Percentiles rank a stretch among this genome's conserved stretches.
Conservation (phyloP, 1,140 invertebrate genomes). For the Littorina saxatilis region DNA sequence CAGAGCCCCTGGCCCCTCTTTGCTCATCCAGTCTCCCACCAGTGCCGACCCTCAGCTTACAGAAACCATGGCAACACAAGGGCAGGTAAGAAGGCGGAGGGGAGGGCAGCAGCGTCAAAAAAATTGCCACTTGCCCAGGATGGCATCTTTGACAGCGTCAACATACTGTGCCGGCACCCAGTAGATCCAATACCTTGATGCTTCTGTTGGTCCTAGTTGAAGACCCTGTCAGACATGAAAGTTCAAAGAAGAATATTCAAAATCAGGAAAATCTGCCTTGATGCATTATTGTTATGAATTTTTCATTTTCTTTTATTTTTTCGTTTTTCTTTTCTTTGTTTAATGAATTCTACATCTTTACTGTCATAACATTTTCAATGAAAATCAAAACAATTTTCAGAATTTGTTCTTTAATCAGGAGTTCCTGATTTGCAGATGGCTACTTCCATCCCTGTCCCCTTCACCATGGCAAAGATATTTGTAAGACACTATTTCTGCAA, state of each 20-base stretch:
- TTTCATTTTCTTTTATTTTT: too few species aligned
- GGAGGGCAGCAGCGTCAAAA: slow-evolving; percentile 76
- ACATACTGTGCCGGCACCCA: slow-evolving; percentile 95
- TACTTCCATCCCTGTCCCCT: too few species aligned
- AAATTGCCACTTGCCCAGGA: slow-evolving; percentile 92
- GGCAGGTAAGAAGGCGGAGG: neutral
- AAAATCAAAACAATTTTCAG: neutral
- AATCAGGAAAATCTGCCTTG: slow-evolving; percentile 31
- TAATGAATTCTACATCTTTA: too few species aligned
- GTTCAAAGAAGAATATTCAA: slow-evolving; percentile 25
- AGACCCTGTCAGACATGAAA: slow-evolving; percentile 64
- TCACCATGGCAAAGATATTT: too few species aligned
- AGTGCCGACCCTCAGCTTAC: neutral
- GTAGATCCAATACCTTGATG: slow-evolving; percentile 89
- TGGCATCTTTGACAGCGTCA: slow-evolving; percentile 93
- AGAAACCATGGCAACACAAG: neutral
- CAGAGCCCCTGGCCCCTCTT: neutral
- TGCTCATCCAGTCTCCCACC: neutral
- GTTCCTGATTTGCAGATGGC: too few species aligned
- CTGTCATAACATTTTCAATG: too few species aligned
- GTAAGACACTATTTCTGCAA: too few species aligned
- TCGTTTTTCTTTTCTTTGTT: too few species aligned
- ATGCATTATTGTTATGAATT: too few species aligned
- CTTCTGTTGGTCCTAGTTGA: slow-evolving; percentile 73
- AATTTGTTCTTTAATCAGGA: too few species aligned